Percentiles rank a stretch among this genome's conserved stretches.
Conservation (phyloP, 2,797 vertebrate genomes). For the Hafferia zeledoni region DNA sequence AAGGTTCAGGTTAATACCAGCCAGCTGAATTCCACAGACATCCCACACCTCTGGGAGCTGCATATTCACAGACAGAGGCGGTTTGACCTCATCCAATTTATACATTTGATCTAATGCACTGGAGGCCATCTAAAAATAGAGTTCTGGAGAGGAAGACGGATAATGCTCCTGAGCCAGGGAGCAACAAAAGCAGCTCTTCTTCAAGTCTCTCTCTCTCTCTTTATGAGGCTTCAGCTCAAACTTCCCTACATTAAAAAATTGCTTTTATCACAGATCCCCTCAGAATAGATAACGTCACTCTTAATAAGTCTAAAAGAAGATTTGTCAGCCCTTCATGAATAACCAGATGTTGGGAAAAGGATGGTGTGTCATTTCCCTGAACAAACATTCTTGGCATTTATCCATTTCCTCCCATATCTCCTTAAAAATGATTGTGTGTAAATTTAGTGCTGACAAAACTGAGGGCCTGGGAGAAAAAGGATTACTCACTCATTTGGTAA, state of each 20-base stretch:
- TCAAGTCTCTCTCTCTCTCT: not conserved
- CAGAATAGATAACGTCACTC: conserved; percentile 27
- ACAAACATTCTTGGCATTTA: conserved; percentile 70
- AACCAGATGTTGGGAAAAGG: conserved; percentile 70
- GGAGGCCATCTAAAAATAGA: conserved; percentile 42
- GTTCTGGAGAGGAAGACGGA: conserved; percentile 17
- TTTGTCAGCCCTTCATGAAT: conserved; percentile 57
- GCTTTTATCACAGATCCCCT: not conserved
- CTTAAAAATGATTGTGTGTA: conserved; percentile 35
- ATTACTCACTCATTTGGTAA: conserved; percentile 16
- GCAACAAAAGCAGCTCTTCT: conserved; percentile 26
- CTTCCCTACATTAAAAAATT: conserved; percentile 31
- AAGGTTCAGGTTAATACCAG: not conserved
- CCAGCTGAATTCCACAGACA: not conserved
- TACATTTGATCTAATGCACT: conserved; percentile 14
- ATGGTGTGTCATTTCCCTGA: conserved; percentile 70
- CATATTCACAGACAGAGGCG: not conserved
- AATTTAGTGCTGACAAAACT: conserved; percentile 57
- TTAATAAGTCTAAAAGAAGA: conserved; percentile 41
- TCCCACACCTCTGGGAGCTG: not conserved
- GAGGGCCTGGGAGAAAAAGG: conserved; percentile 25
- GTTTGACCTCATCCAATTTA: conserved; percentile 30
- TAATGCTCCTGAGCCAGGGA: conserved; percentile 3
- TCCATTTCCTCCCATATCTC: conserved; percentile 65
- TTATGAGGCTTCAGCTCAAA: not conserved